Conservation (phyloP, 2,888 invertebrate genomes). For the Microctonus hyperodae region DNA sequence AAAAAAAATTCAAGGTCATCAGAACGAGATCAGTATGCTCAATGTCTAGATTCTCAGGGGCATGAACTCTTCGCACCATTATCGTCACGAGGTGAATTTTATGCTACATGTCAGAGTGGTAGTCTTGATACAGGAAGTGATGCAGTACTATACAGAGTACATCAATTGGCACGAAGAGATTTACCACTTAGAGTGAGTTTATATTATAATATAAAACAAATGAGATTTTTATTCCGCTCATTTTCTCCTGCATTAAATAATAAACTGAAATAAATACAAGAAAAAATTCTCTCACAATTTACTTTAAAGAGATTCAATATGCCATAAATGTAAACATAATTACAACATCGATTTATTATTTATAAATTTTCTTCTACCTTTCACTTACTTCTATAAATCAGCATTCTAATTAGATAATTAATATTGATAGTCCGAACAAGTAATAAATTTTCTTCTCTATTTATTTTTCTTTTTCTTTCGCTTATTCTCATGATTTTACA, state of each 20-base stretch:
- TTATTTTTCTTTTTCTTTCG: not conserved
- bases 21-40: conserved; percentile 64
- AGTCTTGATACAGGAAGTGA: conserved; percentile 62
- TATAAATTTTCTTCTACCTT: conserved; percentile 10
- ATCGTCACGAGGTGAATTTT: conserved; percentile 65
- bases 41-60: conserved; percentile 63
- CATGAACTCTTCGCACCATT: conserved; percentile 65
- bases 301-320: too few species aligned
- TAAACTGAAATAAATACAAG: too few species aligned
- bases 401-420: conserved; percentile 27
- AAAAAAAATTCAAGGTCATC: conserved; percentile 59
- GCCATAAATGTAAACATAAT: not conserved
- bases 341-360: not conserved
- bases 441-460: conserved; percentile 14
- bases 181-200: conserved; percentile 62
- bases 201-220: not conserved
- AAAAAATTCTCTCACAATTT: too few species aligned
- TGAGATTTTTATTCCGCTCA: too few species aligned
- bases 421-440: conserved; percentile 10
- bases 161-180: conserved; percentile 63
- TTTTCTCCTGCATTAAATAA: too few species aligned
- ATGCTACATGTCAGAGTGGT: conserved; percentile 64
- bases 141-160: conserved; percentile 64
- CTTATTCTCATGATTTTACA: not conserved
- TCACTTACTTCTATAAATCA: conserved; percentile 25